phyloP scores from a whole-genome alignment of 1,140 invertebrate species.

The Diachasmimorpha longicaudata region DNA sequence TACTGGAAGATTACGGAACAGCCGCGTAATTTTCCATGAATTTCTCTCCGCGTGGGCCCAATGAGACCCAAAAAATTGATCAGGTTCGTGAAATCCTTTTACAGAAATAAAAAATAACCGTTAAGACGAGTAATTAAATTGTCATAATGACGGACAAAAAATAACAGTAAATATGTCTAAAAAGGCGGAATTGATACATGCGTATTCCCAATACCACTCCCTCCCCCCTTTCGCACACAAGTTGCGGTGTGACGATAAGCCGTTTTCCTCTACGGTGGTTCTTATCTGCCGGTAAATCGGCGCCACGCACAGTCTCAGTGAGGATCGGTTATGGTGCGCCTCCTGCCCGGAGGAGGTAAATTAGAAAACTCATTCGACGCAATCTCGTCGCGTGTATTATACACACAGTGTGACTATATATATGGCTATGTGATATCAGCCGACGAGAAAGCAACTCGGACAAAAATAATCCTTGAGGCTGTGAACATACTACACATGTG shows the following conservation, averaged over 20 bases:
- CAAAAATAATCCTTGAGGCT: background rate
- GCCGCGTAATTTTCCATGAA: no score
- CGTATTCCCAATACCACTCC: background rate
- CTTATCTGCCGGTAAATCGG: slow-evolving; percentile 28
- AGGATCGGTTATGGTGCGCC: slow-evolving; percentile 6
- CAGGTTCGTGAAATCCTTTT: no score
- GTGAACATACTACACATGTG: background rate
- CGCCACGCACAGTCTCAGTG: slow-evolving; percentile 23
- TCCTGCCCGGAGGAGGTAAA: slow-evolving; percentile 26
- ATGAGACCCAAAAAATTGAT: no score
- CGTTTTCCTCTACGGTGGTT: slow-evolving; percentile 17
- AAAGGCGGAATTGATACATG: background rate
- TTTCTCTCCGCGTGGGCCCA: no score
- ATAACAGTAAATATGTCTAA: background rate
- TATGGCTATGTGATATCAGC: background rate
- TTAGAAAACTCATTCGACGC: slow-evolving; percentile 34
- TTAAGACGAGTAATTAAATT: background rate
- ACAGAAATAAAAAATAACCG: background rate
- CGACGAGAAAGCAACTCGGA: background rate
- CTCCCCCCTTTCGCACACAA: background rate
- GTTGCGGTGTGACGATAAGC: slow-evolving; percentile 19
- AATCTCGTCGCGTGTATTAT: slow-evolving; percentile 22
- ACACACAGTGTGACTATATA: background rate
- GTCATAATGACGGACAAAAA: background rate
- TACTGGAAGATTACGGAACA: no score